phyloP scores from a whole-genome alignment of 2,888 invertebrate species.

The Phalera bucephala region DNA sequence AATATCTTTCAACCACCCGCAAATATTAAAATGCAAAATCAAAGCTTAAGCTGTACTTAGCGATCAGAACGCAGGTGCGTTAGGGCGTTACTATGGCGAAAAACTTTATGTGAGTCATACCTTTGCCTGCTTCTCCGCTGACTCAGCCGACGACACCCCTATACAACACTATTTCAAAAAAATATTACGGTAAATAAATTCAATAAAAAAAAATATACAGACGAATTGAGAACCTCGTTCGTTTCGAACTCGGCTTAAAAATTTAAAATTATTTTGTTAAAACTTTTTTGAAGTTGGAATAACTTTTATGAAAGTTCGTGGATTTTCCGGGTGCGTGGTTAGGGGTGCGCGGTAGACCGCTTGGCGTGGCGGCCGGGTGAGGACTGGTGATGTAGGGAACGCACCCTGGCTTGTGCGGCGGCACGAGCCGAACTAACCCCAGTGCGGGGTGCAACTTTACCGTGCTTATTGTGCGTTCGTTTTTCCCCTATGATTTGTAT shows the following conservation, averaged over 20 bases:
- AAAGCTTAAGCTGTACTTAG: conserved; percentile 26
- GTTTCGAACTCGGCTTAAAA: too few species aligned
- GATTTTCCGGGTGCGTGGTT: conserved; percentile 31
- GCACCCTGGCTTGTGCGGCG: conserved; percentile 66
- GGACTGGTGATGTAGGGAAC: conserved; percentile 71
- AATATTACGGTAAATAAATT: too few species aligned
- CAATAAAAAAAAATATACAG: conserved; percentile 18
- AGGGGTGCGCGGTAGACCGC: conserved; percentile 76
- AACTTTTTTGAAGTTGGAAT: conserved; percentile 11
- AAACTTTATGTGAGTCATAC: conserved; percentile 70
- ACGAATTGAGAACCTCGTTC: too few species aligned
- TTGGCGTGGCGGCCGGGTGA: conserved; percentile 63
- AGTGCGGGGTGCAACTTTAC: conserved; percentile 40
- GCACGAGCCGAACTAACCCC: conserved; percentile 56
- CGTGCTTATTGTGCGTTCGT: conserved; percentile 20
- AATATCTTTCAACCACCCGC: too few species aligned
- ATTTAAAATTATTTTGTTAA: conserved; percentile 15
- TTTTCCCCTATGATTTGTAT: conserved; percentile 15
- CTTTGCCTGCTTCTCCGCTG: conserved; percentile 68
- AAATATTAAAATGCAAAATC: too few species aligned
- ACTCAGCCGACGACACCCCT: conserved; percentile 74
- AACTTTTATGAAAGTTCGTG: conserved; percentile 27
- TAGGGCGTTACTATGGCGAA: conserved; percentile 78
- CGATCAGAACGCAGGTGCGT: conserved; percentile 44
- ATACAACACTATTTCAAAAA: conserved; percentile 33